Base-by-base conservation (phyloP, 2,888 invertebrate genomes). In the Nemotelus pantherinus region DNA sequence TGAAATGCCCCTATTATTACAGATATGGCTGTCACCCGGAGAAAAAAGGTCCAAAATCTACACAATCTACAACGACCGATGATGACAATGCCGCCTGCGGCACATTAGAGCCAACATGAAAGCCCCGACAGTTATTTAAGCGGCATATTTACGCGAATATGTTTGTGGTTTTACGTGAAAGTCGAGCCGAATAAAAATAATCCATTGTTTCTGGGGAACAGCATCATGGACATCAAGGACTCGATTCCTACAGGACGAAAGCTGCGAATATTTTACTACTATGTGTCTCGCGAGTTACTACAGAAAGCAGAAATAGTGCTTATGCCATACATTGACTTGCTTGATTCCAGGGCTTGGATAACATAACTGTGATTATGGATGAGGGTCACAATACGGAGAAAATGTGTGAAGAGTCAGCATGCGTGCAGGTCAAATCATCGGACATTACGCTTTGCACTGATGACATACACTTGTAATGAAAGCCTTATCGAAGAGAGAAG, bases 341-440 rank as follows among this genome's bases (percentile, higher is more conserved):
- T 99, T 55, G 99, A 99, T 89, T 94, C 96, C 1, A 94, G 94
- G 86, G 91, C 94, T 86, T 94, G 75, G 86, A 91, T 82, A 94
- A 94, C 83, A 92, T 92, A 81, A 91, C 98, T 60, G 89, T 99
- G 39, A 97, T 99, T 79, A 90, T 99, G 82, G 99, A 99, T 89
- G 99, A 99, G 88, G 99, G 97, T 2, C 99, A 99, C 85, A 99
- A 99, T 88, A 92, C 99, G 81, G 98, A 98, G 84, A 94, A 94
- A 86, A 94, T 95, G 82, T 99, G 98, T 87, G 98, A 99, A 86
- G 97, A 98, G 81, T 94, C 93, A 7, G 93, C 94, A 6, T 94
- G 94, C 1, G 87, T 94, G 72, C 92, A 93, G 85, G 90, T 99
- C 60, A 92, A 92, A 80, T 95, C 95, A 48, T 94, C 95, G 4